Percentiles rank a stretch among this genome's conserved stretches.
phyloP scores from a whole-genome alignment of 2,113 vertebrate genomes.

The Podilymbus podiceps region DNA sequence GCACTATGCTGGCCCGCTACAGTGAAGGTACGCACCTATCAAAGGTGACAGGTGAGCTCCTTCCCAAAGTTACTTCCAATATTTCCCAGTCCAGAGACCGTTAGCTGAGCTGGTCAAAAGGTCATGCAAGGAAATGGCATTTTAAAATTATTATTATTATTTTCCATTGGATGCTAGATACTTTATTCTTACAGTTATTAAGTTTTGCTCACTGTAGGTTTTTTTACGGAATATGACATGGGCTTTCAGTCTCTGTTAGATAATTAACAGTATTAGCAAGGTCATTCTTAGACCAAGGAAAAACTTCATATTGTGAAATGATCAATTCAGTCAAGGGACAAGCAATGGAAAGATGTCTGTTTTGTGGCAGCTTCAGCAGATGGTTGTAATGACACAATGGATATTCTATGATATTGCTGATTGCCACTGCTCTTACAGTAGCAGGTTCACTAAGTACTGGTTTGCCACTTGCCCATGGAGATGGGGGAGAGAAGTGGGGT shows the following conservation, averaged over 20 bases:
- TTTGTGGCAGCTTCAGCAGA: not conserved
- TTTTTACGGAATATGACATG: not conserved
- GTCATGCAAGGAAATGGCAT: slow-evolving; percentile 29
- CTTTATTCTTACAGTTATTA: slow-evolving; percentile 51
- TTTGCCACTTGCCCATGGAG: not conserved
- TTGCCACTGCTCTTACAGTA: not conserved
- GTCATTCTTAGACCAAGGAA: slow-evolving; percentile 40
- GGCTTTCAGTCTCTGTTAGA: slow-evolving; percentile 52
- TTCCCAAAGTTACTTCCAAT: not conserved
- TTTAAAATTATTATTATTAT: slow-evolving; percentile 47
- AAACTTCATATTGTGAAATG: not conserved
- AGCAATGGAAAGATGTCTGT: not conserved
- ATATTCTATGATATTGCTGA: not conserved
- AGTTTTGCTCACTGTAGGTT: not conserved
- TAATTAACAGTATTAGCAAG: slow-evolving; percentile 61
- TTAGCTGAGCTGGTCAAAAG: slow-evolving; percentile 57
- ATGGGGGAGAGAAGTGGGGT: not conserved
- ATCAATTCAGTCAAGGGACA: not conserved
- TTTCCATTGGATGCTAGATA: slow-evolving; percentile 47
- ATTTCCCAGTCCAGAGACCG: slow-evolving; percentile 10
- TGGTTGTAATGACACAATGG: not conserved
- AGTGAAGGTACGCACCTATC: not conserved
- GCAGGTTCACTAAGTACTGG: not conserved
- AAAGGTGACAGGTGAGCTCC: slow-evolving; percentile 1
- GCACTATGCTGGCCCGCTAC: not conserved